Evolutionary conservation across 2,888 invertebrate species (phyloP).

Genomic region (Apantesis nais): DNA sequence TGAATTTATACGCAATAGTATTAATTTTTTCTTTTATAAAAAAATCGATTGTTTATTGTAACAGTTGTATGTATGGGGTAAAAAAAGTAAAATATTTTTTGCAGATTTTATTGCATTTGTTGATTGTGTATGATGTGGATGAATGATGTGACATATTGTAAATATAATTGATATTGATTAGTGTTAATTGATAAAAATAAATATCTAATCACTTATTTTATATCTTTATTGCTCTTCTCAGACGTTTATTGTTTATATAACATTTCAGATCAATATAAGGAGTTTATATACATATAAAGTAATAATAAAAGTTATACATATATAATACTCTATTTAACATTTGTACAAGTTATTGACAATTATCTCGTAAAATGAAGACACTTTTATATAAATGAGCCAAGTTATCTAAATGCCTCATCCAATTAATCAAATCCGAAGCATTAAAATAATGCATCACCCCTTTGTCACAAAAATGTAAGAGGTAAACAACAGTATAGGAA

Average conservation of each 20-base stretch:
- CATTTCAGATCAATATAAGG: constrained; percentile 35
- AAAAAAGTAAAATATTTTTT: constrained; percentile 59
- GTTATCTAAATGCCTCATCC: not conserved
- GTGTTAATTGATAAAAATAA: constrained; percentile 72
- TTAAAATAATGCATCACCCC: not conserved
- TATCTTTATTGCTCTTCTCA: constrained; percentile 51
- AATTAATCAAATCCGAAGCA: not conserved
- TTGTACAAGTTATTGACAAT: constrained; percentile 5
- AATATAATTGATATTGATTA: constrained; percentile 79
- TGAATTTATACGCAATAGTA: constrained; percentile 56
- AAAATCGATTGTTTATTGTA: constrained; percentile 36
- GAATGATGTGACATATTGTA: constrained; percentile 69
- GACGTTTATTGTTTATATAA: constrained; percentile 20
- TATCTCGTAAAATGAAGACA: constrained; percentile 4
- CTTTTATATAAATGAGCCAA: not conserved
- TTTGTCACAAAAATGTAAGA: not conserved
- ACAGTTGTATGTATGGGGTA: constrained; percentile 51
- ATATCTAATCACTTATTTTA: constrained; percentile 63
- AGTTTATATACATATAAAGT: constrained; percentile 20
- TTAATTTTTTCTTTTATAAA: constrained; percentile 49
- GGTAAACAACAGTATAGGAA: not conserved
- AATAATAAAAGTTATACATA: constrained; percentile 27
- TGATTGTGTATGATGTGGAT: constrained; percentile 62
- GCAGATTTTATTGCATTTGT: constrained; percentile 72
- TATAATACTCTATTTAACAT: constrained; percentile 10